A percentile compares a stretch with the other conserved stretches of the same genome.
Conservation (phyloP, 2,113 vertebrate species). For the Myotis brandtii region DNA sequence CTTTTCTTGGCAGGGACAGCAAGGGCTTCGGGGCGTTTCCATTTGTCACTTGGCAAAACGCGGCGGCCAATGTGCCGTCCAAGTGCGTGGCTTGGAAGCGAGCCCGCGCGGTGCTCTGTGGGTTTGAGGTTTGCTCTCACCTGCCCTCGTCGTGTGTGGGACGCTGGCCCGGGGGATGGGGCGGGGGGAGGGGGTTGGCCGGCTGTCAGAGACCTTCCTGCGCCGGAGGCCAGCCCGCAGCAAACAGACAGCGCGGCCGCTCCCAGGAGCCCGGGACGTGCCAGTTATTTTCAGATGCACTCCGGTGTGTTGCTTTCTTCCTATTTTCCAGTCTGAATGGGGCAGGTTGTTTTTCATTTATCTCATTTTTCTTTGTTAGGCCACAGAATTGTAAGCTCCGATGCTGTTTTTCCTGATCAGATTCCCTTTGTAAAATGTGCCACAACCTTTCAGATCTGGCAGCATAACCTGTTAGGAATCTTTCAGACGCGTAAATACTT, state of each 20-base stretch:
- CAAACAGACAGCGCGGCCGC: too few relatives aligned
- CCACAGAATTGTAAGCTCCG: not conserved
- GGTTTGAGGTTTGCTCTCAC: conserved; percentile 33
- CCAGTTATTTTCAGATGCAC: not conserved
- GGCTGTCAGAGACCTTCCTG: not conserved
- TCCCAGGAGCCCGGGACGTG: not conserved
- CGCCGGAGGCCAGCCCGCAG: not conserved
- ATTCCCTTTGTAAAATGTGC: conserved; percentile 35
- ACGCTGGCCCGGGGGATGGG: conserved; percentile 20
- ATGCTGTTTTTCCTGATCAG: not conserved
- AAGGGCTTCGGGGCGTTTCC: conserved; percentile 54
- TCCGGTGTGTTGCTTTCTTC: not conserved
- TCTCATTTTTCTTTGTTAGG: not conserved
- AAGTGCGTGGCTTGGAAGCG: not conserved
- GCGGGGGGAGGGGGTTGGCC: not conserved
- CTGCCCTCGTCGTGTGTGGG: conserved; percentile 57
- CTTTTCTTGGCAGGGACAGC: conserved; percentile 51
- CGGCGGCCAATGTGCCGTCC: not conserved
- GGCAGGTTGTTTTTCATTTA: not conserved
- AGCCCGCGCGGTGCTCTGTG: not conserved
- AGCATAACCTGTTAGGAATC: not conserved
- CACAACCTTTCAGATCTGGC: not conserved
- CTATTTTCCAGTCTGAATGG: not conserved
- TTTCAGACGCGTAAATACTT: not conserved
- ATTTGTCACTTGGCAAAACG: conserved; percentile 52